Evolutionary conservation across 2,888 invertebrate species (phyloP).

Genomic region (Mythimna vitellina): DNA sequence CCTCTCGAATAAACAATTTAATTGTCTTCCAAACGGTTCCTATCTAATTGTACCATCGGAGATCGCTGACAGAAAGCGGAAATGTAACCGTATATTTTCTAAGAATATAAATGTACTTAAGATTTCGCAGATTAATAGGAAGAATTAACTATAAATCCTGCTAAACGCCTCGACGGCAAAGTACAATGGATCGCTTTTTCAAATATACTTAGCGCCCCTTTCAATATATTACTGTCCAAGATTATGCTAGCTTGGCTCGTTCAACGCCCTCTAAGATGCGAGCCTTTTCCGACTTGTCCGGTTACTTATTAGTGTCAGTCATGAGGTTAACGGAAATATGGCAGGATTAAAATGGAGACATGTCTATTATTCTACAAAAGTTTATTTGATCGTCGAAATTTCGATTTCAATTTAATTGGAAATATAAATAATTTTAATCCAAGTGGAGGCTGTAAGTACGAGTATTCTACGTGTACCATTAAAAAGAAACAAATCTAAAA

Average conservation of each 20-base stretch:
- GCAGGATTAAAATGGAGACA: constrained; percentile 18
- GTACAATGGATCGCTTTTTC: constrained; percentile 58
- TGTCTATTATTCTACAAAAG: constrained; percentile 8
- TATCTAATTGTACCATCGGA: constrained; percentile 77
- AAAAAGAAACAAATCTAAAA: constrained; percentile 31
- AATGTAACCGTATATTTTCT: constrained; percentile 66
- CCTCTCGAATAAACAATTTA: constrained; percentile 63
- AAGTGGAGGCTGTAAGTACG: no score
- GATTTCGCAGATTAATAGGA: constrained; percentile 52
- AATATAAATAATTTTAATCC: not conserved
- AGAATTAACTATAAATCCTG: constrained; percentile 53
- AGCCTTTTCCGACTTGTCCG: constrained; percentile 44
- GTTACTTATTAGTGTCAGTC: constrained; percentile 46
- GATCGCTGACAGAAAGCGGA: constrained; percentile 66
- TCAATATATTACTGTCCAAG: constrained; percentile 53
- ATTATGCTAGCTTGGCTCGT: constrained; percentile 48
- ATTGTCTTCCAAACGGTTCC: constrained; percentile 67
- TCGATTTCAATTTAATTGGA: not conserved
- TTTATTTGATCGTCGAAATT: constrained; percentile 4
- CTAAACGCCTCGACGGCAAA: constrained; percentile 56
- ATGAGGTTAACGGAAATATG: constrained; percentile 48
- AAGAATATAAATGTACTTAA: constrained; percentile 54
- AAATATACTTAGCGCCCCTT: constrained; percentile 49
- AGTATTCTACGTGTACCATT: constrained; percentile 9
- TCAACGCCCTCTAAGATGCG: constrained; percentile 53